Evolutionary conservation across 1,140 invertebrate species (phyloP).

Genomic region (Diprion similis): DNA sequence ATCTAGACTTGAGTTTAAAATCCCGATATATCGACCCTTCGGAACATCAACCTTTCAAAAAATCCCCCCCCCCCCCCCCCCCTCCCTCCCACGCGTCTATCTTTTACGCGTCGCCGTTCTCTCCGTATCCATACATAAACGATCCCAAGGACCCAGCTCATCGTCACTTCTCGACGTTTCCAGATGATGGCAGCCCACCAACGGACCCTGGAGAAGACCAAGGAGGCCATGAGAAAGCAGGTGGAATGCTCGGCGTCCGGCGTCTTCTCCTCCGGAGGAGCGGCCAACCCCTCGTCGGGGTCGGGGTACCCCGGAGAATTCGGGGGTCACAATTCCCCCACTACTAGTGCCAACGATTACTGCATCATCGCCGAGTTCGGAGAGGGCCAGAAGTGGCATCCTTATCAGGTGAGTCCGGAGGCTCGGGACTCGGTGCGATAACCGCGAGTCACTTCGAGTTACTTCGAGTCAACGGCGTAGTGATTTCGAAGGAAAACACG

Average conservation of each 20-base stretch:
- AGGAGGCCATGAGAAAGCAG: conserved; percentile 55
- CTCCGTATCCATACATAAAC: not conserved
- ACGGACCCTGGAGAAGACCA: conserved; percentile 54
- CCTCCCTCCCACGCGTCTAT: no score
- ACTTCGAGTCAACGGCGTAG: not conserved
- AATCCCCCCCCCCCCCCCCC: no score
- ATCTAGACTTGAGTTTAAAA: no score
- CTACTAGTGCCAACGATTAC: conserved; percentile 39
- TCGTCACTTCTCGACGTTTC: conserved; percentile 9
- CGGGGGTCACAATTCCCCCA: not conserved
- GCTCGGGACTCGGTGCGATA: no score
- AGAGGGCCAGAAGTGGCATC: conserved; percentile 58
- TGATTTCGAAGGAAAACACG: not conserved
- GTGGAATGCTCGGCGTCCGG: conserved; percentile 41
- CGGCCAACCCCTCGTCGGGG: conserved; percentile 8
- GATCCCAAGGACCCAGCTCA: not conserved
- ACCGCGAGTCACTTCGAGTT: no score
- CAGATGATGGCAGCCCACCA: conserved; percentile 57
- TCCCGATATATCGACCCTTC: no score
- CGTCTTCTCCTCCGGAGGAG: conserved; percentile 34
- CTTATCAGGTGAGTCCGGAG: conserved; percentile 53
- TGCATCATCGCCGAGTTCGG: conserved; percentile 48
- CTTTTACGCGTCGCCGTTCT: no score
- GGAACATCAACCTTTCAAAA: no score
- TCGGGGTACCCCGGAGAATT: conserved; percentile 44